Evolutionary conservation across 92 coral and sea anemone genomes (phyloP).

Genomic region (Siderastrea radians): DNA sequence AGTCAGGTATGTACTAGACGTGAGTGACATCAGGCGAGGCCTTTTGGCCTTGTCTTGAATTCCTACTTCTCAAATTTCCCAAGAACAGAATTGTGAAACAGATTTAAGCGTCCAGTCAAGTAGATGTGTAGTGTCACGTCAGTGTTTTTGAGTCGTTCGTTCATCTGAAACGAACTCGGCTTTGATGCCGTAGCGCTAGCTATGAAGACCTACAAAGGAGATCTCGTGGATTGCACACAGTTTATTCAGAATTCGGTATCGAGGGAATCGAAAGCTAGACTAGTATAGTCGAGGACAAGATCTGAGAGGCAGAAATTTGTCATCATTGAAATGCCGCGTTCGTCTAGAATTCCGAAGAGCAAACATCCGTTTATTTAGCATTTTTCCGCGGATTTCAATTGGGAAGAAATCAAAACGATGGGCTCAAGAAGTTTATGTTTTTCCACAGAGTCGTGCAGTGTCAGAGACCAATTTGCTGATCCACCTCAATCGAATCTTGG

Average conservation of each 20-base stretch:
- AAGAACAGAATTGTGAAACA: slow-evolving; percentile 21
- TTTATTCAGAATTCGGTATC: not conserved
- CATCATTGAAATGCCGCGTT: slow-evolving; percentile 33
- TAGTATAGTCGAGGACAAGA: not conserved
- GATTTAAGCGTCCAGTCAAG: not conserved
- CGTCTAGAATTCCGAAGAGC: slow-evolving; percentile 33
- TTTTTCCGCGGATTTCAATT: slow-evolving; percentile 39
- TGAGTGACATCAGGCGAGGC: slow-evolving; percentile 19
- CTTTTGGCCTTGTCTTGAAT: slow-evolving; percentile 43
- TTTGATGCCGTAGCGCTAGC: not conserved
- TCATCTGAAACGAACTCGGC: not conserved
- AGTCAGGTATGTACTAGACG: not conserved
- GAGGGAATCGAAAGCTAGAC: not conserved
- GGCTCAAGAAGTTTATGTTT: slow-evolving; percentile 81
- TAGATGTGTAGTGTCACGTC: no score
- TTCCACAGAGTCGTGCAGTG: slow-evolving; percentile 92
- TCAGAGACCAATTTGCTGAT: slow-evolving; percentile 86
- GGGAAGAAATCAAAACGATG: slow-evolving; percentile 43
- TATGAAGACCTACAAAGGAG: not conserved
- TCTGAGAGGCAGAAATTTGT: not conserved
- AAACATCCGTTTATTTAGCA: slow-evolving; percentile 53
- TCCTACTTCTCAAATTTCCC: slow-evolving; percentile 32
- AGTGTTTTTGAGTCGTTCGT: not conserved
- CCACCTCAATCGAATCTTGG: slow-evolving; percentile 81
- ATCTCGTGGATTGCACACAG: not conserved